Percentiles rank a stretch among this genome's conserved stretches.
Conservation (phyloP, 2,888 invertebrate species). For the Rhaphigaster nebulosa region DNA sequence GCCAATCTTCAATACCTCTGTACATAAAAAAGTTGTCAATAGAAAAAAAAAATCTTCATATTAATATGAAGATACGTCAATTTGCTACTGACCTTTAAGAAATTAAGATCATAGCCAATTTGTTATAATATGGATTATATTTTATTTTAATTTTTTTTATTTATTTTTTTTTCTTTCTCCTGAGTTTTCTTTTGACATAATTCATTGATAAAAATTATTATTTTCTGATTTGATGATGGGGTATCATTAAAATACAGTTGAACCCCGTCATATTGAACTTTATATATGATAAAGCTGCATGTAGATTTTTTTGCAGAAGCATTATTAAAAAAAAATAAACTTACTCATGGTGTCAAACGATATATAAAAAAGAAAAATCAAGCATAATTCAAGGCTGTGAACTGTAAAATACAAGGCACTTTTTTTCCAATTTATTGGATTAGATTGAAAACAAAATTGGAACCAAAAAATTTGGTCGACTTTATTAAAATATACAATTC, state of each 20-base stretch:
- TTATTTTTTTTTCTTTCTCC: neutral
- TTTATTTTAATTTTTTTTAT: constrained; percentile 19
- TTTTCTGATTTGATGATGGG: no score
- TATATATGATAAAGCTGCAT: neutral
- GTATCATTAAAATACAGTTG: neutral
- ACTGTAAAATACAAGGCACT: no score
- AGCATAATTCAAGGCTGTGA: no score
- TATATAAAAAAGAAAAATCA: no score
- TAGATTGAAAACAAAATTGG: no score
- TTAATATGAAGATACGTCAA: neutral
- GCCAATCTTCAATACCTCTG: neutral
- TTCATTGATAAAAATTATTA: neutral
- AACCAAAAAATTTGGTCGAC: no score
- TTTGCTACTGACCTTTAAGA: neutral
- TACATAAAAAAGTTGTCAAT: neutral
- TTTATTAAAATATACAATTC: no score
- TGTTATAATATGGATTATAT: constrained; percentile 30
- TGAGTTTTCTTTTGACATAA: neutral
- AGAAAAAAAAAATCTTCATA: neutral
- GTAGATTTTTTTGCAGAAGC: neutral
- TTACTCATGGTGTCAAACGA: no score
- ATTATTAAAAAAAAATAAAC: no score
- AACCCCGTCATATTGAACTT: neutral
- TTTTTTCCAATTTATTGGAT: no score
- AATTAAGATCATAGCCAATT: neutral